Percentiles rank a stretch among this genome's conserved stretches.
Evolutionary conservation across 2,888 invertebrate species (phyloP).

Genomic region (Dexiosoma caninum): DNA sequence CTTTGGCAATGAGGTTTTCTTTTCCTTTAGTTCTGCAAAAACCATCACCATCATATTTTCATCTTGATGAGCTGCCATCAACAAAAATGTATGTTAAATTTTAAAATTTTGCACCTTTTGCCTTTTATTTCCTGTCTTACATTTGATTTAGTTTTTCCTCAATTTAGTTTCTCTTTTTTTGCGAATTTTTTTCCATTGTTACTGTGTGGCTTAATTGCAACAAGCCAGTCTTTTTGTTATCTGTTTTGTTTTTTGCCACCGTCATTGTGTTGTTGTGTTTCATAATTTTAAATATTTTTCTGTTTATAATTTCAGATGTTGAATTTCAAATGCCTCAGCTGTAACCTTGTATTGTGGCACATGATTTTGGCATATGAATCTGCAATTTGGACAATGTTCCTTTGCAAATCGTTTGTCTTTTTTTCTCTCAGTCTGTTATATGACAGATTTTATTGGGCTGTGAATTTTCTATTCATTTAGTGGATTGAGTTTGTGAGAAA

Average conservation of each 20-base stretch:
- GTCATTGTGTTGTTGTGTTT: conserved; percentile 36
- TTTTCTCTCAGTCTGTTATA: not conserved
- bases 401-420: not conserved
- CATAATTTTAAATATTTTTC: conserved; percentile 16
- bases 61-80: not conserved
- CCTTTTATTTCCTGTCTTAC: conserved; percentile 48
- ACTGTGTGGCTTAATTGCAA: conserved; percentile 17
- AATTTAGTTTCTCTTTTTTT: conserved; percentile 14
- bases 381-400: not conserved
- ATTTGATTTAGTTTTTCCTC: conserved; percentile 52
- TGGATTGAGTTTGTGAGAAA: conserved; percentile 2
- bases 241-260: conserved; percentile 35
- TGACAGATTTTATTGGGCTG: conserved; percentile 8
- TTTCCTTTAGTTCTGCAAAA: not conserved
- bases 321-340: not conserved
- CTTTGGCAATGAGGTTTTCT: conserved; percentile 16
- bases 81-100: conserved; percentile 26
- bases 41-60: not conserved
- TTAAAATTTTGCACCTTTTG: not conserved
- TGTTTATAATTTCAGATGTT: not conserved
- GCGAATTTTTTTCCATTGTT: not conserved
- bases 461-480: not conserved
- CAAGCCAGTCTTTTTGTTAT: no score
- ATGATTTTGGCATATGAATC: conserved; percentile 49
- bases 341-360: conserved; percentile 45